These are phyloP conservation scores for Entosphenus tridentatus DNA, from an alignment of 2,113 vertebrate genomes.

Conservation along the genomic window DNA sequence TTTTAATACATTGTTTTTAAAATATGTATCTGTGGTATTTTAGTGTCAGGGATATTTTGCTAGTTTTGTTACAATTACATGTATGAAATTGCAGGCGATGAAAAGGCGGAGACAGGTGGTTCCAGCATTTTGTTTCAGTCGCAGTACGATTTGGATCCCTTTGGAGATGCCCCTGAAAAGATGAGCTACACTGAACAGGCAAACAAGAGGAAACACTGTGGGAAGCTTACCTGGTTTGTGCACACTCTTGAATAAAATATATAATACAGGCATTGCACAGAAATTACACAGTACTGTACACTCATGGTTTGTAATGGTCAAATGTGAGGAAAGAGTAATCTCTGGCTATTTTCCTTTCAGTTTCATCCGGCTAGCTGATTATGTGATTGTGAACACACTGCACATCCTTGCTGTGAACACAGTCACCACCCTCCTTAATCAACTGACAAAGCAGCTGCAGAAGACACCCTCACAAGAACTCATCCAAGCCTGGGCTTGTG, in stretches of 20 bases:
- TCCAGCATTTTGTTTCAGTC: no score
- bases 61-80: no score
- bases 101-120: no score
- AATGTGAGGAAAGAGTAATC: neutral
- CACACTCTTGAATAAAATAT: slow-evolving; percentile 6
- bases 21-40: no score
- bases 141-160: slow-evolving; percentile 9
- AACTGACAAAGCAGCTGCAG: slow-evolving; percentile 26
- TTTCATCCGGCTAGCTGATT: slow-evolving; percentile 48
- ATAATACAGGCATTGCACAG: no score
- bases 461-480: slow-evolving; percentile 21
- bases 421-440: slow-evolving; percentile 23
- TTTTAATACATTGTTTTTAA: no score
- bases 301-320: no score
- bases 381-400: slow-evolving; percentile 39
- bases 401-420: slow-evolving; percentile 32
- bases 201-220: slow-evolving; percentile 24
- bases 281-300: no score
- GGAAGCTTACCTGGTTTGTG: slow-evolving; percentile 30
- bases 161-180: slow-evolving; percentile 18
- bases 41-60: no score
- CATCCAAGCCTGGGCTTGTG: slow-evolving; percentile 28
- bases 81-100: no score
- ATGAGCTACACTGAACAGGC: slow-evolving; percentile 24
- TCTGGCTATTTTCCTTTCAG: slow-evolving; percentile 19